These are phyloP conservation scores for Saguinus midas DNA, from an alignment of 2,113 vertebrate species.

Conservation along the genomic window DNA sequence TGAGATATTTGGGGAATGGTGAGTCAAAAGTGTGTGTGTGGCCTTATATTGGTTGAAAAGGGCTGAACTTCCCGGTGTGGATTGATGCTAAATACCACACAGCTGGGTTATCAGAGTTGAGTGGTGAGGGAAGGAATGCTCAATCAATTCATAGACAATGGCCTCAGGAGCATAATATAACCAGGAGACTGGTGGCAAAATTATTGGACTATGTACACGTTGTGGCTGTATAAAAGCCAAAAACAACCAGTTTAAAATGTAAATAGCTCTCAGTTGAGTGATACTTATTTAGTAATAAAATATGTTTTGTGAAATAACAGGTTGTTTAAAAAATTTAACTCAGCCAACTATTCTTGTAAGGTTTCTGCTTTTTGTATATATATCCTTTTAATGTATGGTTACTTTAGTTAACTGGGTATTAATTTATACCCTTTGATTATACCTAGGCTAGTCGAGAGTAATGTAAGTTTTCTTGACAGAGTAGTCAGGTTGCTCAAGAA, in stretches of 20 bases:
- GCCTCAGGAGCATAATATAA: background rate
- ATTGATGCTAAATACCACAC: background rate
- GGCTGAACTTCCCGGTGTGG: background rate
- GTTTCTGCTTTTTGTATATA: background rate
- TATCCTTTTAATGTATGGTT: background rate
- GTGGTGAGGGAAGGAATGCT: background rate
- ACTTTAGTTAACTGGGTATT: conserved; percentile 6
- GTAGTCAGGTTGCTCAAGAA: background rate
- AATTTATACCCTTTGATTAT: background rate
- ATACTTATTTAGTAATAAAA: conserved; percentile 48
- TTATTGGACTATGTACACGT: background rate
- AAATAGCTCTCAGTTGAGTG: conserved; percentile 36
- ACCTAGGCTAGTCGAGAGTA: background rate
- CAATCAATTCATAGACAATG: background rate
- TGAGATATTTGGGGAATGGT: background rate
- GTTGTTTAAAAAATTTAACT: conserved; percentile 22
- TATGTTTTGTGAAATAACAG: background rate
- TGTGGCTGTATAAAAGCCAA: conserved; percentile 20
- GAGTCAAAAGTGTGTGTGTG: background rate
- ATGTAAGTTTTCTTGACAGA: background rate
- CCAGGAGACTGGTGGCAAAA: background rate
- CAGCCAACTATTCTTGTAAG: background rate
- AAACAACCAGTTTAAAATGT: conserved; percentile 53
- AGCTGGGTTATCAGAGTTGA: background rate
- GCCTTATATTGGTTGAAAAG: background rate